Conservation (phyloP, 2,113 vertebrate species). For the Chloropsis hardwickii region DNA sequence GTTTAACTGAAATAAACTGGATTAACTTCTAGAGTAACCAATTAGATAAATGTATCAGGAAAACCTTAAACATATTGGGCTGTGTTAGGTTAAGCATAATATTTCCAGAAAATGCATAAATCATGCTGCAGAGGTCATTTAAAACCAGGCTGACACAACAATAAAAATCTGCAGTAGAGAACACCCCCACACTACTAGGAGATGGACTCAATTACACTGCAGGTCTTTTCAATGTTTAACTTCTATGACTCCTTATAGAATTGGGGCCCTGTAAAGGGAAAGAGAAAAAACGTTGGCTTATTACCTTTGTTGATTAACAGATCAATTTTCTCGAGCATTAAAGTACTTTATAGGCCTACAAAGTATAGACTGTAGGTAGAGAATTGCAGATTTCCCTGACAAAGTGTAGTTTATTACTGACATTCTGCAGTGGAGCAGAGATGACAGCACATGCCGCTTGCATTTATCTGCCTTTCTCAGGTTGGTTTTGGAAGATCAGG, state of each 20-base stretch:
- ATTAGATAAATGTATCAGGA: neutral
- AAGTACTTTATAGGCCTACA: neutral
- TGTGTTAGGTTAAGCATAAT: neutral
- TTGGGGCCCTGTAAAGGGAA: neutral
- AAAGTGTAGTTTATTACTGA: neutral
- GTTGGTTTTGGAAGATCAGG: neutral
- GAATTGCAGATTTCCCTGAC: neutral
- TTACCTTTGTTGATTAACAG: conserved; percentile 1
- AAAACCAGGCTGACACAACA: neutral
- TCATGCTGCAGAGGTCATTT: neutral
- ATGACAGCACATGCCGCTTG: neutral
- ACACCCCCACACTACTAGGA: neutral
- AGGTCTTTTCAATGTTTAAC: conserved; percentile 14
- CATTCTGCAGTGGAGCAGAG: neutral
- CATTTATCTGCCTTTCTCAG: neutral
- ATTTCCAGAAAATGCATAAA: neutral
- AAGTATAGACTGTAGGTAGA: neutral
- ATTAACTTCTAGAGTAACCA: neutral
- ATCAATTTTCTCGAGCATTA: neutral
- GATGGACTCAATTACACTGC: neutral
- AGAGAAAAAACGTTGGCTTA: neutral
- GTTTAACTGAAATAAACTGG: neutral
- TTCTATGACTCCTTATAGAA: neutral
- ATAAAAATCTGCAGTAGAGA: neutral
- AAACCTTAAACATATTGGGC: neutral